Evolutionary conservation across 2,888 invertebrate genomes (phyloP).

Genomic region (Camponotus fellah): DNA sequence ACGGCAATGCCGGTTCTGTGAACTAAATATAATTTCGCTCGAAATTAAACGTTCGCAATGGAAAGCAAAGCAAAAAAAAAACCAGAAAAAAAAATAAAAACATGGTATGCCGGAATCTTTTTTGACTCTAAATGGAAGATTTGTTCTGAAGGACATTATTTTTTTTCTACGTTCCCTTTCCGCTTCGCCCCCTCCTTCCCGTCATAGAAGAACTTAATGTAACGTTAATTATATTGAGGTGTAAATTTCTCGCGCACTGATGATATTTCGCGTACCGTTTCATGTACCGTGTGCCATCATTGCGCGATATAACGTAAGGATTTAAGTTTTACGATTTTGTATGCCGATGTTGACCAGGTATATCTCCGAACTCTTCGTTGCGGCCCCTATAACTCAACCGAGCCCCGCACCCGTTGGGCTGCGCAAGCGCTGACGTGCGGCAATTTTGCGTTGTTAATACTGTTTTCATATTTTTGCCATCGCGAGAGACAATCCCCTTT

Average conservation of each 20-base stretch:
- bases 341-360: slow-evolving; percentile 73
- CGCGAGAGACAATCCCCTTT: slow-evolving; percentile 54
- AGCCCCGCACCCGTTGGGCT: slow-evolving; percentile 79
- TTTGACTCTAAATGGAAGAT: neutral
- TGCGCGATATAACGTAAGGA: neutral
- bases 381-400: slow-evolving; percentile 68
- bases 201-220: neutral
- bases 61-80: neutral
- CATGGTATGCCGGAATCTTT: neutral
- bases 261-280: neutral
- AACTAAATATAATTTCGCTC: neutral
- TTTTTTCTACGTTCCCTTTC: slow-evolving; percentile 19
- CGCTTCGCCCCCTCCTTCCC: too few species aligned
- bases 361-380: slow-evolving; percentile 76
- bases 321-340: slow-evolving; percentile 22
- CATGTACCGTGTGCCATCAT: neutral
- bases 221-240: neutral
- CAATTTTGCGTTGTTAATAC: slow-evolving; percentile 77
- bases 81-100: slow-evolving; percentile 25
- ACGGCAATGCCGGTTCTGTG: neutral
- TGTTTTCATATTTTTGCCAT: slow-evolving; percentile 77
- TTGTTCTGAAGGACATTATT: slow-evolving; percentile 10
- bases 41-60: neutral
- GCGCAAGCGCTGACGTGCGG: slow-evolving; percentile 73
- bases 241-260: neutral